phyloP scores from a whole-genome alignment of 2,113 vertebrate genomes.

The Tachycineta bicolor region DNA sequence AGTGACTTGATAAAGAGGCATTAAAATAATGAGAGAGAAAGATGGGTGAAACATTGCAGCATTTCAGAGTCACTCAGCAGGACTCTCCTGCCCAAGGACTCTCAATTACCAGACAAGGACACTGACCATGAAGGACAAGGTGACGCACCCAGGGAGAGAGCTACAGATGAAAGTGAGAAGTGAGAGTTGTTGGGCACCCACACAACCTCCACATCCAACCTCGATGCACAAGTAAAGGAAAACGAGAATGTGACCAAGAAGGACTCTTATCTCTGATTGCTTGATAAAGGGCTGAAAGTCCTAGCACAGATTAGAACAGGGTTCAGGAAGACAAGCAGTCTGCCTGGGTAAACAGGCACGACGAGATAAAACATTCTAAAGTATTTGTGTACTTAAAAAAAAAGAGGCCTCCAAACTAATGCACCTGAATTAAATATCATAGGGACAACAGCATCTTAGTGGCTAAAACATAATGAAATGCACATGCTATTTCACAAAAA shows the following conservation, averaged over 20 bases:
- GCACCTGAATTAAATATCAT: not conserved
- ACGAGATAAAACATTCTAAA: not conserved
- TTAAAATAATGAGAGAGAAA: not conserved
- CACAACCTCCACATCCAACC: not conserved
- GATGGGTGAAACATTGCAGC: not conserved
- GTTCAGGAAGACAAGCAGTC: not conserved
- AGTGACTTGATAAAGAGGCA: not conserved
- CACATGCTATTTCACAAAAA: not conserved
- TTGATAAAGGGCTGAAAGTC: not conserved
- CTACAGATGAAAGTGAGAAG: not conserved
- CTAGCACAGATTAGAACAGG: not conserved
- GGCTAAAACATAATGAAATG: not conserved
- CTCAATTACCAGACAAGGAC: not conserved
- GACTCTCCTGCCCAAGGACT: not conserved
- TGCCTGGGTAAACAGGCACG: not conserved
- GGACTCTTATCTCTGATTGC: not conserved
- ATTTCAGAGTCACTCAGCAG: not conserved
- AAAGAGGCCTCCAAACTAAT: not conserved
- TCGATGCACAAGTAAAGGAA: not conserved
- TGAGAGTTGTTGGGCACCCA: not conserved
- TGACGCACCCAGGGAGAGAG: not conserved
- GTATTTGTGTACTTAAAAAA: not conserved
- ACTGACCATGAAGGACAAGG: not conserved
- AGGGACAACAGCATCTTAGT: not conserved
- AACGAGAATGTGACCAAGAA: not conserved